Percentiles rank a stretch among this genome's conserved stretches.
phyloP scores from a whole-genome alignment of 2,888 invertebrate species.

The Trilocha varians region DNA sequence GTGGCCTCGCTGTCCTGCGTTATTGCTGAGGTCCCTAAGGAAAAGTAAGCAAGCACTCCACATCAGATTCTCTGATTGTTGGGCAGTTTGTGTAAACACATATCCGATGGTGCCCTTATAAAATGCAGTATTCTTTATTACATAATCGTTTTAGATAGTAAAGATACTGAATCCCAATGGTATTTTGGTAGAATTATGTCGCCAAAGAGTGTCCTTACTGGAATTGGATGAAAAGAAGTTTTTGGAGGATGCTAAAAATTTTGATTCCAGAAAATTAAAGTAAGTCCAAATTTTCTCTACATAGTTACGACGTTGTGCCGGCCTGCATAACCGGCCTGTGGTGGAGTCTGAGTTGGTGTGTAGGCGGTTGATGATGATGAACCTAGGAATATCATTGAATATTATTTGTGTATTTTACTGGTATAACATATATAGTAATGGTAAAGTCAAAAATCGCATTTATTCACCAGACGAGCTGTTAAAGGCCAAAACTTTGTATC shows the following conservation, averaged over 20 bases:
- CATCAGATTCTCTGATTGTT: too few species aligned
- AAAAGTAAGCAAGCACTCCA: too few species aligned
- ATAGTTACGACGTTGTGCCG: too few species aligned
- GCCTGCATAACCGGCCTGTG: too few species aligned
- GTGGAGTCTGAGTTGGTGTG: too few species aligned
- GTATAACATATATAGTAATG: not conserved
- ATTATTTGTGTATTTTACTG: not conserved
- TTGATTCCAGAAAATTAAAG: slow-evolving; percentile 54
- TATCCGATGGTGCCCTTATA: not conserved
- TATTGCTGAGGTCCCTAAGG: too few species aligned
- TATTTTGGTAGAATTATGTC: slow-evolving; percentile 59
- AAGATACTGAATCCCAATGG: slow-evolving; percentile 51
- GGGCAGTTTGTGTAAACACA: too few species aligned
- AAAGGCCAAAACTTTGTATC: slow-evolving; percentile 59
- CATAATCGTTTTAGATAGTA: slow-evolving; percentile 39
- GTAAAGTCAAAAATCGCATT: not conserved
- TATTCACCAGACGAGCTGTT: slow-evolving; percentile 41
- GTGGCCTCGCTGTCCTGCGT: too few species aligned
- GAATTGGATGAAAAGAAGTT: slow-evolving; percentile 63
- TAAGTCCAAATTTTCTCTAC: slow-evolving; percentile 22
- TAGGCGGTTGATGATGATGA: not conserved
- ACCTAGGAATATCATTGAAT: not conserved
- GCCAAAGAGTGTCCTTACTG: slow-evolving; percentile 56
- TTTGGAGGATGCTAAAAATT: slow-evolving; percentile 61
- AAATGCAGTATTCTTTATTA: not conserved